Percentiles rank a stretch among this genome's conserved stretches.
These are phyloP conservation scores for Lepidothrix coronata DNA, from an alignment of 2,113 vertebrate genomes.

Conservation along the genomic window DNA sequence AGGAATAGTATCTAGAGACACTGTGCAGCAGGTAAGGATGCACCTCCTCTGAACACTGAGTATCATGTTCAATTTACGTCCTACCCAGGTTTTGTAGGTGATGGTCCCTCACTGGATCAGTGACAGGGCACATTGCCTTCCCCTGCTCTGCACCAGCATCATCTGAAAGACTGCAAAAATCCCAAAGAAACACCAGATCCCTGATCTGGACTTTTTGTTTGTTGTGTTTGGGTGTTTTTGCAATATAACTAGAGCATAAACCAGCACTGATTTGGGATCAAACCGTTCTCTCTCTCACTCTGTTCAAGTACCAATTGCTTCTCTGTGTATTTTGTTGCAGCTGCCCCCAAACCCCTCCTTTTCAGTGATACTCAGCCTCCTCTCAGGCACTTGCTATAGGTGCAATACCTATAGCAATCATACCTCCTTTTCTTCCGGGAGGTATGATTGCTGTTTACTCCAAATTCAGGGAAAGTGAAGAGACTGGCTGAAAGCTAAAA, in stretches of 20 bases:
- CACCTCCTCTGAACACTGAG: not conserved
- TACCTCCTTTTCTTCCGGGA: not conserved
- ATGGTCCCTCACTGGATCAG: not conserved
- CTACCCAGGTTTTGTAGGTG: rapidly evolving
- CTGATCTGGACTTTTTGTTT: not conserved
- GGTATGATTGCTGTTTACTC: not conserved
- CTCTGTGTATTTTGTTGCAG: not conserved
- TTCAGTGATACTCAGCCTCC: not conserved
- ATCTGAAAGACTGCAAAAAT: not conserved
- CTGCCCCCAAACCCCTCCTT: not conserved
- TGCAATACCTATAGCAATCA: no score
- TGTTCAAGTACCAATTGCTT: not conserved
- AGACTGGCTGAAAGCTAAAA: not conserved
- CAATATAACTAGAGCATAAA: not conserved
- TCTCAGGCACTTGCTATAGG: not conserved
- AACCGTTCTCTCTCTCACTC: not conserved
- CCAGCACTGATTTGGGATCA: not conserved
- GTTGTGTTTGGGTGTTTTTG: not conserved
- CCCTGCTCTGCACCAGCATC: not conserved
- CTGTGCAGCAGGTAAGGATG: not conserved
- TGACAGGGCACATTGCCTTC: not conserved
- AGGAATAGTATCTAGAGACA: not conserved
- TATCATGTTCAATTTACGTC: not conserved
- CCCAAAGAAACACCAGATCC: not conserved
- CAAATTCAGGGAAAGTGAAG: not conserved